These are phyloP conservation scores for Drosophila azteca DNA, from an alignment of 1,140 invertebrate genomes.

Conservation along the genomic window DNA sequence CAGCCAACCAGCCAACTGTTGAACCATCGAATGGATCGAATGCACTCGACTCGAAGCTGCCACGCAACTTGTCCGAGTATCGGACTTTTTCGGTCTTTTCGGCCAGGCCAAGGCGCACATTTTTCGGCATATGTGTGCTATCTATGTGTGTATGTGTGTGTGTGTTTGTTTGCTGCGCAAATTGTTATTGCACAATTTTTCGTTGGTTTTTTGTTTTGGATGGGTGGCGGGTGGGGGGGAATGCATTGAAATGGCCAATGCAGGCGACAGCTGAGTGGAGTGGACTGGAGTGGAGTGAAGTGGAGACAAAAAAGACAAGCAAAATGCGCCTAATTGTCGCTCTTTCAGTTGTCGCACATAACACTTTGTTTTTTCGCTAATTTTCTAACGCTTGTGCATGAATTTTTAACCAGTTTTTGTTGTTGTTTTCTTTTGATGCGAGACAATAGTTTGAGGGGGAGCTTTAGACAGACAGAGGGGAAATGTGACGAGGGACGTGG, in stretches of 20 bases:
- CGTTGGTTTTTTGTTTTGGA: slow-evolving; percentile 26
- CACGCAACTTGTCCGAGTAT: slow-evolving; percentile 47
- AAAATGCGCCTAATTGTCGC: slow-evolving; percentile 79
- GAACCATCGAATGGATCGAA: slow-evolving; percentile 13
- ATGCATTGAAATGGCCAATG: slow-evolving; percentile 60
- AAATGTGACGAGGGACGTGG: no score
- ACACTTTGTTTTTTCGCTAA: slow-evolving; percentile 77
- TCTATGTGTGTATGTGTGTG: no score
- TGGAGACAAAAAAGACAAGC: slow-evolving; percentile 45
- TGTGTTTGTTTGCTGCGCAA: slow-evolving; percentile 62
- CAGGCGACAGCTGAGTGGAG: slow-evolving; percentile 25
- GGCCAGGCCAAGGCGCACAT: slow-evolving; percentile 55
- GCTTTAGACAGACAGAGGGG: no score
- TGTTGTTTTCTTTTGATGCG: no score
- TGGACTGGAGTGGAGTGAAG: background rate
- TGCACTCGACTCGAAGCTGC: slow-evolving; percentile 20
- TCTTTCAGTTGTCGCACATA: slow-evolving; percentile 70
- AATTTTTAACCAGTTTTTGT: slow-evolving; percentile 28
- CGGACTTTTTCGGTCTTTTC: slow-evolving; percentile 18
- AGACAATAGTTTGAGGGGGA: slow-evolving; percentile 3
- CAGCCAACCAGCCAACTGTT: background rate
- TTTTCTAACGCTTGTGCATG: slow-evolving; percentile 59
- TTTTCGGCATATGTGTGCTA: slow-evolving; percentile 11
- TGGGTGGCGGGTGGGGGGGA: slow-evolving; percentile 21
- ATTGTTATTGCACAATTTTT: slow-evolving; percentile 80